A percentile compares a stretch with the other conserved stretches of the same genome.
phyloP scores from a whole-genome alignment of 2,113 vertebrate genomes.

The Pantherophis guttatus region DNA sequence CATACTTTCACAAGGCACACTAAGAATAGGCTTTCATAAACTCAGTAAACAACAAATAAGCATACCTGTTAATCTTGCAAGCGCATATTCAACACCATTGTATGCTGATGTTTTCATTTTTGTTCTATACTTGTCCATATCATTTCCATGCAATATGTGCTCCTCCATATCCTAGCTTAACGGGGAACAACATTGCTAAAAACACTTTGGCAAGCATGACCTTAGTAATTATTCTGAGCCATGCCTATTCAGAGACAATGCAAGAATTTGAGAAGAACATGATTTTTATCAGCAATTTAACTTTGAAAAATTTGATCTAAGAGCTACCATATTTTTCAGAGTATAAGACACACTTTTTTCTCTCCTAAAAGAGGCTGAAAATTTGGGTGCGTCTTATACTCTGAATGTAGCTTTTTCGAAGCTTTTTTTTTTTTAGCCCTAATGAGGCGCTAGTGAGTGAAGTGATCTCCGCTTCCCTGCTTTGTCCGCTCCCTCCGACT shows the following conservation, averaged over 20 bases:
- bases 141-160: background rate
- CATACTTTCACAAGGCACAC: background rate
- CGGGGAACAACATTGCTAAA: background rate
- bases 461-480: too few relatives aligned
- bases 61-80: background rate
- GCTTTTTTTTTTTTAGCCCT: too few relatives aligned
- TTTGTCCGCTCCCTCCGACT: too few relatives aligned
- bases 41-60: background rate
- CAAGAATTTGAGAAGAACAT: background rate
- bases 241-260: background rate
- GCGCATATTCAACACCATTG: background rate
- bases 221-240: background rate
- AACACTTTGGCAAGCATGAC: background rate
- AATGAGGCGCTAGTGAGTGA: too few relatives aligned
- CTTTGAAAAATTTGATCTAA: background rate
- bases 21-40: background rate
- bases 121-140: background rate
- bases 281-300: background rate
- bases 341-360: too few relatives aligned
- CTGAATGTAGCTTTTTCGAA: too few relatives aligned
- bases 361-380: too few relatives aligned
- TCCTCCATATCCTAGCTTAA: background rate
- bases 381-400: too few relatives aligned
- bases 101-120: background rate
- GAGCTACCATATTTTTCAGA: background rate